A percentile compares a stretch with the other conserved stretches of the same genome.
These are phyloP conservation scores for Leucoraja ocellata DNA, from an alignment of 2,797 vertebrate species.

Conservation along the genomic window DNA sequence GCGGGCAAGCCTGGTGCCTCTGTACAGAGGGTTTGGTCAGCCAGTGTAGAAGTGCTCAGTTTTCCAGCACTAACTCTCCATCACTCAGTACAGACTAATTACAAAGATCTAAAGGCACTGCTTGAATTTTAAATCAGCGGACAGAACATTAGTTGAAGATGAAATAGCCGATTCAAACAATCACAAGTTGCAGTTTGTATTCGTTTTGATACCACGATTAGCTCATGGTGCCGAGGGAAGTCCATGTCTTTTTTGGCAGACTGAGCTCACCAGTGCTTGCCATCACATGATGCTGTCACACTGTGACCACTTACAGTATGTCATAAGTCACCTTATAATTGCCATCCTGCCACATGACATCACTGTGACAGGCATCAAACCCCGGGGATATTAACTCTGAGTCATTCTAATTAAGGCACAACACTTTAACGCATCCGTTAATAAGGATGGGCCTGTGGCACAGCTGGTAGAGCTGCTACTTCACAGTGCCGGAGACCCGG, in stretches of 20 bases:
- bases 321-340: background rate
- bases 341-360: background rate
- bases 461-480: no score
- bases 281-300: conserved; percentile 11
- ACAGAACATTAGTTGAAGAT: background rate
- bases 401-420: background rate
- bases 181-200: background rate
- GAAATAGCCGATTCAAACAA: background rate
- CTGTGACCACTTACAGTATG: background rate
- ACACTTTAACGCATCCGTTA: background rate
- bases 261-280: background rate
- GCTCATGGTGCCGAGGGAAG: background rate
- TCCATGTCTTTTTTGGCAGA: background rate
- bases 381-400: background rate
- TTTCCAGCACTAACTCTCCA: background rate
- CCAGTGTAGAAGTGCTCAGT: background rate
- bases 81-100: background rate
- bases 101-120: no score
- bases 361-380: background rate
- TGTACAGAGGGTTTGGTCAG: no score
- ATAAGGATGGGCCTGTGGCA: background rate
- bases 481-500: no score
- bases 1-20: no score
- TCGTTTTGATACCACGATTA: background rate
- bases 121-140: background rate